phyloP scores from a whole-genome alignment of 1,140 invertebrate genomes.

The Agrilus planipennis region DNA sequence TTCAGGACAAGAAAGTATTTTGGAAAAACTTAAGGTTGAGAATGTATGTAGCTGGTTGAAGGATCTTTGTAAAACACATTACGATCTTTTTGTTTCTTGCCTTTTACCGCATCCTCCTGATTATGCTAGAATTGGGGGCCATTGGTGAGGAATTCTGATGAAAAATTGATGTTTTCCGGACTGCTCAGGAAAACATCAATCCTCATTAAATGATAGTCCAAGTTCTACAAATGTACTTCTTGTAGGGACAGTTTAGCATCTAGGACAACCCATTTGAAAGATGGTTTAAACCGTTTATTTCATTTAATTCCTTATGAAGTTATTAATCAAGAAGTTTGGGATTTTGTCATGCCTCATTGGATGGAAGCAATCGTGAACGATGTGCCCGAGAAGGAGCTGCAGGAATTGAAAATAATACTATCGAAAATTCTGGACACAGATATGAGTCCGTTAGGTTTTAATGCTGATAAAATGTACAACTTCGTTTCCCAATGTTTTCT shows the following conservation, averaged over 20 bases:
- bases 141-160: conserved; percentile 56
- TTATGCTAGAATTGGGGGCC: conserved; percentile 83
- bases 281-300: conserved; percentile 83
- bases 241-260: conserved; percentile 74
- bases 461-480: conserved; percentile 87
- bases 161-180: no score
- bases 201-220: no score
- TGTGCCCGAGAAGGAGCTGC: conserved; percentile 82
- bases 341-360: conserved; percentile 97
- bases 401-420: conserved; percentile 83
- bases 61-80: conserved; percentile 71
- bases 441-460: conserved; percentile 88
- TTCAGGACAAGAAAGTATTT: conserved; percentile 63
- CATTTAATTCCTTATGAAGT: conserved; percentile 96
- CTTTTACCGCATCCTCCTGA: conserved; percentile 77
- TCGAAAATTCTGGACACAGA: conserved; percentile 96
- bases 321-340: conserved; percentile 92
- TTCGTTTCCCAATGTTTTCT: conserved; percentile 84
- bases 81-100: conserved; percentile 77
- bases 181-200: no score
- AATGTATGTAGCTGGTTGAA: conserved; percentile 89
- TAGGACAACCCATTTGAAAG: conserved; percentile 86
- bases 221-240: conserved; percentile 14
- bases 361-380: conserved; percentile 95
- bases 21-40: conserved; percentile 87